Percentiles rank a stretch among this genome's conserved stretches.
phyloP scores from a whole-genome alignment of 2,797 vertebrate genomes.

The Dicrostonyx torquatus region DNA sequence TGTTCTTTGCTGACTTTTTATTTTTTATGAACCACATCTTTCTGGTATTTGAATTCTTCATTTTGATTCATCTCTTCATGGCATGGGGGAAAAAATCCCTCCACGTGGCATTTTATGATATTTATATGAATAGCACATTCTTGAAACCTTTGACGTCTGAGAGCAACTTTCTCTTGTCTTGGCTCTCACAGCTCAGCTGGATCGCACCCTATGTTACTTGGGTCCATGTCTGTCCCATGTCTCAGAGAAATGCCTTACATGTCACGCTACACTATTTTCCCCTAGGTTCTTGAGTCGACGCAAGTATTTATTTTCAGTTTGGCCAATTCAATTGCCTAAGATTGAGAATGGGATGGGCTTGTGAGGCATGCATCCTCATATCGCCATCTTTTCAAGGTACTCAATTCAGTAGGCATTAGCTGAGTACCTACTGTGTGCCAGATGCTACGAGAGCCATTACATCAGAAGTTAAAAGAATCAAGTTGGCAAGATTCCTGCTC shows the following conservation, averaged over 20 bases:
- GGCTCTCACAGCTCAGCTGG: not conserved
- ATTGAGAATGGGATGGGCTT: not conserved
- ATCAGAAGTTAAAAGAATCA: not conserved
- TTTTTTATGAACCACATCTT: conserved; percentile 35
- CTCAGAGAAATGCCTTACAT: not conserved
- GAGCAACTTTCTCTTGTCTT: not conserved
- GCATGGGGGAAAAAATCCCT: not conserved
- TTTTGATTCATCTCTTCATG: conserved; percentile 45
- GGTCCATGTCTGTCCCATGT: not conserved
- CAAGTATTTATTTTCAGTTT: not conserved
- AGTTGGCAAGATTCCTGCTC: not conserved
- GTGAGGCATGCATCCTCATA: not conserved
- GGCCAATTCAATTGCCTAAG: not conserved
- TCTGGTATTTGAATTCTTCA: not conserved
- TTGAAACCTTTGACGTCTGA: not conserved
- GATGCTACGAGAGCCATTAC: not conserved
- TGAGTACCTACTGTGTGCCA: not conserved
- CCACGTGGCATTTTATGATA: conserved; percentile 12
- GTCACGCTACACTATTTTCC: not conserved
- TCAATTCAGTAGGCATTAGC: not conserved
- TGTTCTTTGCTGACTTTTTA: conserved; percentile 17
- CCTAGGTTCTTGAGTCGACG: not conserved
- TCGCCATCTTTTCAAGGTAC: not conserved
- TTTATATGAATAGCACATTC: not conserved
- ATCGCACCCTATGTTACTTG: not conserved